A percentile compares a stretch with the other conserved stretches of the same genome.
Conservation (phyloP, 2,797 vertebrate species). For the Neopelma chrysocephalum region DNA sequence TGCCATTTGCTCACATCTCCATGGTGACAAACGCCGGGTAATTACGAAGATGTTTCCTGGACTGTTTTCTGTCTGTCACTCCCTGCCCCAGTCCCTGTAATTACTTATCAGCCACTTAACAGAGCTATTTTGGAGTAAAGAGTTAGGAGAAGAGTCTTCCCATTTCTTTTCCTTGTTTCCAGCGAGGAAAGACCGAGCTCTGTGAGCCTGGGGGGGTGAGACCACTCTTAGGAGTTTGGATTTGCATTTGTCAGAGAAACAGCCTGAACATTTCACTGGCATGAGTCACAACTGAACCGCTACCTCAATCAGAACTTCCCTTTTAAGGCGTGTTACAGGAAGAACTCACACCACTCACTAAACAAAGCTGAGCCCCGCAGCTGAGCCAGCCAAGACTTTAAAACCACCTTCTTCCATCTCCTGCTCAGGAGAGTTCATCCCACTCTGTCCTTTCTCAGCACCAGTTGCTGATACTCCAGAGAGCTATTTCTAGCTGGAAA, state of each 20-base stretch:
- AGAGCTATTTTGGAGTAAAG: neutral
- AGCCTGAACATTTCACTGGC: slow-evolving; percentile 36
- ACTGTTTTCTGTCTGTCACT: neutral
- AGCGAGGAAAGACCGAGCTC: neutral
- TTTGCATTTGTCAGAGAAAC: slow-evolving; percentile 12
- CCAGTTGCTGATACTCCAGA: neutral
- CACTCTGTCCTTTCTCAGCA: neutral
- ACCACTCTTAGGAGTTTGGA: neutral
- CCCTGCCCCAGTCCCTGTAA: neutral
- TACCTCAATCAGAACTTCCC: slow-evolving; percentile 46
- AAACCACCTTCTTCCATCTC: neutral
- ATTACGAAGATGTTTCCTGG: slow-evolving; percentile 16
- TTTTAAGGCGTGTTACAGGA: slow-evolving; percentile 67
- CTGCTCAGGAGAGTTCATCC: neutral
- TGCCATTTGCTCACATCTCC: neutral
- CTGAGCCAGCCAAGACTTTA: neutral
- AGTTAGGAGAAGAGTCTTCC: neutral
- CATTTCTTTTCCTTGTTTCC: neutral
- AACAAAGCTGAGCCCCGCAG: neutral
- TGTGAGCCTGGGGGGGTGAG: neutral
- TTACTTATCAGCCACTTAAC: neutral
- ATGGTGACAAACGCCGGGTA: neutral
- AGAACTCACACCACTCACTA: neutral
- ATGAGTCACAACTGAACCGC: slow-evolving; percentile 71
- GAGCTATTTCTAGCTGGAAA: neutral